Conservation (phyloP, 2,113 vertebrate species). For the Laticauda colubrina region DNA sequence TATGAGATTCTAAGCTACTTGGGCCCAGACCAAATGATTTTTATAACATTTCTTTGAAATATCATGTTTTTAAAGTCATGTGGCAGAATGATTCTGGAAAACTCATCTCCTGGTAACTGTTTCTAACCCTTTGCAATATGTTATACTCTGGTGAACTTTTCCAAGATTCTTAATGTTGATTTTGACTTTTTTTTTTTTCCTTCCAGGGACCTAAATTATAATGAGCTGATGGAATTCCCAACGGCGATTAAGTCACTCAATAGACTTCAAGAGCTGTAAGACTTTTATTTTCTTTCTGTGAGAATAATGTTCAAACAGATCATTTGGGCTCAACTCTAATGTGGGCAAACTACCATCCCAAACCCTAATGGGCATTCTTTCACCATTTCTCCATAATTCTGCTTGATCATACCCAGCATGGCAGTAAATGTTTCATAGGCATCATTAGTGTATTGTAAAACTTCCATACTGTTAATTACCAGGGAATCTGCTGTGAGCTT, state of each 20-base stretch:
- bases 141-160: constrained; percentile 12
- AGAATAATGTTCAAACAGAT: background rate
- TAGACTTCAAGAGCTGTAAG: constrained; percentile 95
- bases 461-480: background rate
- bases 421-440: constrained; percentile 5
- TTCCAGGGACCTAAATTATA: constrained; percentile 92
- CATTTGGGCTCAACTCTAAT: background rate
- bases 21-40: background rate
- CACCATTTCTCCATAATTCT: constrained; percentile 1
- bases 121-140: constrained; percentile 50
- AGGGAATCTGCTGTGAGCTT: background rate
- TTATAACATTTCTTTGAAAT: constrained; percentile 37
- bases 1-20: background rate
- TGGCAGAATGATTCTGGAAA: constrained; percentile 50
- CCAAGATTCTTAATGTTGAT: constrained; percentile 25
- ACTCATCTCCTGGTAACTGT: constrained; percentile 42
- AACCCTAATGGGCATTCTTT: constrained; percentile 12
- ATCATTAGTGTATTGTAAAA: constrained; percentile 3
- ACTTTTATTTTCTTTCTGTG: constrained; percentile 46
- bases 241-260: constrained; percentile 86
- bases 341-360: background rate
- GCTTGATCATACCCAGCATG: background rate
- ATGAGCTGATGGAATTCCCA: constrained; percentile 89
- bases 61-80: constrained; percentile 45
- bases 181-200: constrained; percentile 48